phyloP scores from a whole-genome alignment of 2,888 invertebrate species.

The Lacanobia oleracea region DNA sequence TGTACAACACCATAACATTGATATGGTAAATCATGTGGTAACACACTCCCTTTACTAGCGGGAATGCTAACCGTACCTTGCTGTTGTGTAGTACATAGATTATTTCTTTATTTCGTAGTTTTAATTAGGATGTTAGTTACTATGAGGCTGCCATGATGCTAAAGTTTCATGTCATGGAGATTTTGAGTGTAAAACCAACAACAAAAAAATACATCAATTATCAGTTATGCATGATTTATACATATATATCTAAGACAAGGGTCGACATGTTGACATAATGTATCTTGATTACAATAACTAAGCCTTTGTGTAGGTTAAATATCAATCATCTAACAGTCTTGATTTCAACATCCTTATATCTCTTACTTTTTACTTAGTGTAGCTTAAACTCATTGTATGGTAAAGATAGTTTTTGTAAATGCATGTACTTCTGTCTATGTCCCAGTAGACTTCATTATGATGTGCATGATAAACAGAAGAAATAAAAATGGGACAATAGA shows the following conservation, averaged over 20 bases:
- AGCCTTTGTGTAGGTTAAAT: slow-evolving; percentile 12
- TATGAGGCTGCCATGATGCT: slow-evolving; percentile 18
- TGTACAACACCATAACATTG: slow-evolving; percentile 90
- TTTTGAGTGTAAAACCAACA: no score
- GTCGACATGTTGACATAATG: slow-evolving; percentile 25
- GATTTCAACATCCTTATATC: slow-evolving; percentile 13
- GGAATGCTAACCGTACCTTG: slow-evolving; percentile 81
- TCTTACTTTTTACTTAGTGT: slow-evolving; percentile 6
- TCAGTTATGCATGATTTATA: slow-evolving; percentile 43
- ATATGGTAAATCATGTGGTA: slow-evolving; percentile 89
- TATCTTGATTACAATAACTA: slow-evolving; percentile 22
- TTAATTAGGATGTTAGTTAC: slow-evolving; percentile 29
- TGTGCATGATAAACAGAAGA: slow-evolving; percentile 60
- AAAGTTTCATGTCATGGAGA: neutral
- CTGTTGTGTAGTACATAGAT: slow-evolving; percentile 76
- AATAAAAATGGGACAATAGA: neutral
- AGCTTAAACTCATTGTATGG: slow-evolving; percentile 5
- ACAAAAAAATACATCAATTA: neutral
- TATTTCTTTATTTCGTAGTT: slow-evolving; percentile 45
- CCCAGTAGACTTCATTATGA: slow-evolving; percentile 45
- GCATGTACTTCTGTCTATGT: slow-evolving; percentile 48
- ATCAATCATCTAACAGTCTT: slow-evolving; percentile 10
- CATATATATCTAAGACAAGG: slow-evolving; percentile 16
- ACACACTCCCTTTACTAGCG: slow-evolving; percentile 82
- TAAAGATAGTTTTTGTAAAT: slow-evolving; percentile 21